Percentiles rank a stretch among this genome's conserved stretches.
These are phyloP conservation scores for Pseudochaenichthys georgianus DNA, from an alignment of 2,797 vertebrate species.

Conservation along the genomic window DNA sequence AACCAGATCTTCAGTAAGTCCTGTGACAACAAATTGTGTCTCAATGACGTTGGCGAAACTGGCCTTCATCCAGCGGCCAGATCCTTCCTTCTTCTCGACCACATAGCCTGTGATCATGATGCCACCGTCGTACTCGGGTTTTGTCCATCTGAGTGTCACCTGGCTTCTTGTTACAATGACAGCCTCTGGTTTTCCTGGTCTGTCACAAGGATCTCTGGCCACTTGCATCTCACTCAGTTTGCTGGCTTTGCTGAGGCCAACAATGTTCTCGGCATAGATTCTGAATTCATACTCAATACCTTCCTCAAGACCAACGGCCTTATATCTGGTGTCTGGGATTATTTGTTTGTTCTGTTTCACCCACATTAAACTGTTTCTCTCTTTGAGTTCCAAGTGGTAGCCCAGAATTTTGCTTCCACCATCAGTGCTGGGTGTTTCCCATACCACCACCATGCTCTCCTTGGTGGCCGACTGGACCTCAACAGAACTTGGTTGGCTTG, in stretches of 20 bases:
- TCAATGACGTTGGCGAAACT: constrained; percentile 96
- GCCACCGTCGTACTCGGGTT: constrained; percentile 94
- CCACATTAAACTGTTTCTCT: constrained; percentile 98
- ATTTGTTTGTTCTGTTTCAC: constrained; percentile 95
- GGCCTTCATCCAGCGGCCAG: constrained; percentile 99
- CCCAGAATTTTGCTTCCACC: constrained; percentile 96
- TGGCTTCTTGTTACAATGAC: constrained; percentile 94
- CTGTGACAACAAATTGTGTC: constrained; percentile 94
- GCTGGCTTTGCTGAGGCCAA: constrained; percentile 94
- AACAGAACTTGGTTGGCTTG: constrained; percentile 92
- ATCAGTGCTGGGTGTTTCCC: constrained; percentile 94
- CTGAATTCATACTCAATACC: constrained; percentile 99
- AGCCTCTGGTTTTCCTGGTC: constrained; percentile 95
- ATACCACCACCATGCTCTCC: constrained; percentile 95
- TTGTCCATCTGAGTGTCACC: constrained; percentile 95
- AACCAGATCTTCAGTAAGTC: constrained; percentile 92
- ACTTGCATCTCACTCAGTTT: constrained; percentile 93
- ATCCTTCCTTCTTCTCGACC: constrained; percentile 95
- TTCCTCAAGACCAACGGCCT: constrained; percentile 93
- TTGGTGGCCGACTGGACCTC: constrained; percentile 89
- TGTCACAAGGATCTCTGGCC: constrained; percentile 96
- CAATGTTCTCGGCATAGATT: constrained; percentile 97
- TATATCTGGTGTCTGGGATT: constrained; percentile 94
- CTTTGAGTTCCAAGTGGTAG: constrained; percentile 97
- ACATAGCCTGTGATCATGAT: constrained; percentile 97